Percentiles rank a stretch among this genome's conserved stretches.
phyloP scores from a whole-genome alignment of 1,140 invertebrate genomes.

The Drosophila rufa region DNA sequence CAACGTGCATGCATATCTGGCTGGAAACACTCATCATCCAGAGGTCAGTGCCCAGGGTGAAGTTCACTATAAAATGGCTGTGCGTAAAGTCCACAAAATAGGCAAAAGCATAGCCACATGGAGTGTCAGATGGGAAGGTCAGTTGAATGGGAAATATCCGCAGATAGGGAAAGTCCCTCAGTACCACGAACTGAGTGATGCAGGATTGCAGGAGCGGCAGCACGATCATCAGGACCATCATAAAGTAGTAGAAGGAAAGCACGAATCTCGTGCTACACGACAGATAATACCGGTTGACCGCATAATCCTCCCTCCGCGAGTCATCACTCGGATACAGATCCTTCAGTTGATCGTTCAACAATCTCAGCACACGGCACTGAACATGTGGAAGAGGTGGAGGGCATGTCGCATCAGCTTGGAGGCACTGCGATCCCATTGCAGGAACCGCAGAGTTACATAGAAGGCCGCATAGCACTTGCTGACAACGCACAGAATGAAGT shows the following conservation, averaged over 20 bases:
- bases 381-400: constrained; percentile 1
- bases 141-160: constrained; percentile 35
- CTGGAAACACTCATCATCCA: constrained; percentile 52
- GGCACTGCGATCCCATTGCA: background rate
- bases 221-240: constrained; percentile 9
- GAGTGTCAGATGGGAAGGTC: background rate
- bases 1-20: constrained; percentile 54
- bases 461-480: background rate
- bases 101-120: constrained; percentile 1
- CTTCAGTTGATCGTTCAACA: background rate
- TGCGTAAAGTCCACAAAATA: constrained; percentile 28
- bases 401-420: constrained; percentile 1
- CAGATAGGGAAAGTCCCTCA: constrained; percentile 22
- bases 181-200: constrained; percentile 1
- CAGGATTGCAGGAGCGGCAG: constrained; percentile 22
- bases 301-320: background rate
- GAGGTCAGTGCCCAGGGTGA: constrained; percentile 44
- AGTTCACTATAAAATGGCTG: constrained; percentile 31
- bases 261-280: constrained; percentile 14
- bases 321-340: constrained; percentile 32
- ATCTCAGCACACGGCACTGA: background rate
- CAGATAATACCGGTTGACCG: constrained; percentile 46
- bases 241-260: constrained; percentile 40
- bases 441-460: background rate
- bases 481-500: constrained; percentile 1